Evolutionary conservation across 2,797 vertebrate species (phyloP), one percentile per base, ranked within the genome.

Genomic region (Phylloscopus collybita): DNA sequence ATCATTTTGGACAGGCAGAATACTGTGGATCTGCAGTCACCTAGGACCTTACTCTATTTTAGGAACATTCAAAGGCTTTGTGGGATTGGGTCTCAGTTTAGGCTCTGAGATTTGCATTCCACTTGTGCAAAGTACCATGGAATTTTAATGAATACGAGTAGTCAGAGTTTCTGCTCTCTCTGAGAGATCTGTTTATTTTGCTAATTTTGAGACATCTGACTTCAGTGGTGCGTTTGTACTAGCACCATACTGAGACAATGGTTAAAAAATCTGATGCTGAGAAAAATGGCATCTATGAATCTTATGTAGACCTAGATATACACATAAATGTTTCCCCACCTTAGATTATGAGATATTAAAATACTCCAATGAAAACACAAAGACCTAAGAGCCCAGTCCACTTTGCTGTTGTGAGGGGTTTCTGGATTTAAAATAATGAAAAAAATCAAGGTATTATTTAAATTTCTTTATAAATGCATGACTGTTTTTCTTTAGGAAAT

Each of bases 111-210:
- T 95, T 94, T 95, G 49, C 78, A 93, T 95, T 93, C 81, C 80
- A 82, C 60, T 76, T 92, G 92, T 94, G 64, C 91, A 90, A 92
- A 96, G 61, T 71, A 89, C 84, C 78, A 80, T 85, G 71, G 92
- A 92, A 94, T 97, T 95, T 96, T 95, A 97, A 95, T 90, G 67
- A 90, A 90, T 73, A 81, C 38, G 82, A 85, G 53, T 75, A 88
- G 73, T 72, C 62, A 93, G 67, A 66, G 40, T 75, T 95, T 94
- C 64, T 90, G 45, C 45, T 49, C 23, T 86, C 26, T 69, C 64
- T n/a, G 36, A 73, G 86, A 90, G 64, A 73, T 90, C 78, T 84
- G 71, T 88, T 95, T 90, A 67, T 92, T 93, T 93, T 86, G 80
- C 45, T 64, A 54, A 54, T 92, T 87, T 85, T 70, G 34, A 85